phyloP scores from a whole-genome alignment of 2,797 vertebrate genomes.

The Pterois miles region DNA sequence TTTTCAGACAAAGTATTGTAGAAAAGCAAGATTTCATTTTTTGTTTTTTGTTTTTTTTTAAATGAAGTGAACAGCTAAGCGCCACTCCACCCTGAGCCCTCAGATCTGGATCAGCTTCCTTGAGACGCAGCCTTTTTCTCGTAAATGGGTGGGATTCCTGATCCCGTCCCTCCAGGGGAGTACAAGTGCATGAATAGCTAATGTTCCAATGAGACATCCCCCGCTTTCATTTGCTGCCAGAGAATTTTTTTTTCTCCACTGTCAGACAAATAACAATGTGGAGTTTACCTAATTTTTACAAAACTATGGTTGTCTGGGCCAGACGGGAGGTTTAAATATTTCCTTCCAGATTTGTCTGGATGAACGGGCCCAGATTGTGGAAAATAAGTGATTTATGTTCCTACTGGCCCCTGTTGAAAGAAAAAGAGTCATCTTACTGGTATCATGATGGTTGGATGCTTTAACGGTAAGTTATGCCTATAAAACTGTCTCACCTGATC shows the following conservation, averaged over 20 bases:
- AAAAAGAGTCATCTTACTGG: slow-evolving; percentile 27
- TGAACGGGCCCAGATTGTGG: slow-evolving; percentile 13
- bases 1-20: slow-evolving; percentile 15
- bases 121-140: slow-evolving; percentile 58
- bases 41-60: background rate
- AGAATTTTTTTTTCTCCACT: slow-evolving; percentile 49
- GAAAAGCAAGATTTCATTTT: slow-evolving; percentile 8
- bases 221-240: slow-evolving; percentile 73
- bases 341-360: background rate
- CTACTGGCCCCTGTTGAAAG: slow-evolving; percentile 23
- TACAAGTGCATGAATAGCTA: slow-evolving; percentile 71
- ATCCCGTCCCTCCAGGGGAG: slow-evolving; percentile 63
- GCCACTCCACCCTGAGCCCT: slow-evolving; percentile 40
- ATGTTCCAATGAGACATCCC: slow-evolving; percentile 57
- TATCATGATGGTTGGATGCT: slow-evolving; percentile 9
- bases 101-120: slow-evolving; percentile 63
- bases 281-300: background rate
- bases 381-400: slow-evolving; percentile 45
- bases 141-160: slow-evolving; percentile 76
- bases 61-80: background rate
- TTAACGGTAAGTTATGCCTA: slow-evolving; percentile 5
- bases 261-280: slow-evolving; percentile 46
- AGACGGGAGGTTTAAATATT: slow-evolving; percentile 43
- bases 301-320: slow-evolving; percentile 15
- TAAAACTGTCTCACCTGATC: slow-evolving; percentile 34